Evolutionary conservation across 2,113 vertebrate genomes (phyloP).

Genomic region (Apaloderma vittatum): DNA sequence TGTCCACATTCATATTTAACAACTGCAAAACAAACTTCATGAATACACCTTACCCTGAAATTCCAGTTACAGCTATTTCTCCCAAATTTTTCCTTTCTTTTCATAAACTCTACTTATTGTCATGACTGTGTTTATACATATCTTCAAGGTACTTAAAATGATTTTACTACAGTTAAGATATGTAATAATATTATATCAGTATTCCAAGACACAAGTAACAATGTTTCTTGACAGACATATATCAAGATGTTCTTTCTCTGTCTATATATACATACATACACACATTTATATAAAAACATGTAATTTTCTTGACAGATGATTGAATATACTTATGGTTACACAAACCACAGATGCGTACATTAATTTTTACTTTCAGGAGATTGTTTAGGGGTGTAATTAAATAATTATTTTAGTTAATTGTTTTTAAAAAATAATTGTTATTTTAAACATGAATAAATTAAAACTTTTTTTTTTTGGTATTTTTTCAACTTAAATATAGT

Average conservation of each 20-base stretch:
- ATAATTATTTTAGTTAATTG: no score
- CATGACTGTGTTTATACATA: background rate
- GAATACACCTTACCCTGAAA: background rate
- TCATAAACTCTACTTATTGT: background rate
- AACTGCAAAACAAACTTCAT: background rate
- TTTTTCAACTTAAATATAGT: background rate
- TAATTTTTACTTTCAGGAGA: background rate
- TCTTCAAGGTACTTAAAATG: background rate
- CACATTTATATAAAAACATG: background rate
- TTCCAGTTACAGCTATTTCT: background rate
- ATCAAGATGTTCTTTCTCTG: background rate
- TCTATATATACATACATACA: background rate
- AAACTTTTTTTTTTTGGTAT: background rate
- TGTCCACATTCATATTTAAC: background rate
- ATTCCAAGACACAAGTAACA: background rate
- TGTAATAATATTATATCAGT: background rate
- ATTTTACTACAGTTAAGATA: background rate
- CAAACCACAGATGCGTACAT: background rate
- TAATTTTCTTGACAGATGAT: background rate
- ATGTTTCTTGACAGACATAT: background rate
- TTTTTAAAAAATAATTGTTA: no score
- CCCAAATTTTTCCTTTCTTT: background rate
- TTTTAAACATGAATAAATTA: background rate
- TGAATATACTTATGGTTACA: background rate
- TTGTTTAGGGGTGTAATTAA: background rate